Evolutionary conservation across 37 sponge, comb jelly and placozoan species (phyloP).

Genomic region (Lycopodina hypogea): DNA sequence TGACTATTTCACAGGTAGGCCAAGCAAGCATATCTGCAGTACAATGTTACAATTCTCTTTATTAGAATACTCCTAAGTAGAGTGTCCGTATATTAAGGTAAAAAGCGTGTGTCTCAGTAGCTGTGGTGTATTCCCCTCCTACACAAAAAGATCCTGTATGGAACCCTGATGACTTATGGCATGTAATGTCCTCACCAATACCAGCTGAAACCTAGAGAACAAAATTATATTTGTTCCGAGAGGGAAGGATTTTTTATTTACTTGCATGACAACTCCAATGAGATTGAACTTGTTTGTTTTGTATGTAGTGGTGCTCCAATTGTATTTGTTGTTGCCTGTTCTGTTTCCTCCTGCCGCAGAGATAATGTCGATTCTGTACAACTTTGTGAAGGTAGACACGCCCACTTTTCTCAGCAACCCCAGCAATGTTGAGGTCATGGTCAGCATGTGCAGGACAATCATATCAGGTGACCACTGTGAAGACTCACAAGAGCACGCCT

Average conservation of each 20-base stretch:
- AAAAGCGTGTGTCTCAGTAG: neutral
- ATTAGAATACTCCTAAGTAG: neutral
- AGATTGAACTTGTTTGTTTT: no score
- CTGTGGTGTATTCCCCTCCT: neutral
- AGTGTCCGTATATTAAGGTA: neutral
- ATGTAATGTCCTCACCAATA: no score
- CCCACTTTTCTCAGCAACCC: slow-evolving; percentile 77
- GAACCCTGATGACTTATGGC: no score
- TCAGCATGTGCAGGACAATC: slow-evolving; percentile 71
- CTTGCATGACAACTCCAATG: no score
- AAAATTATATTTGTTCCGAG: no score
- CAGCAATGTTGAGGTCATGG: slow-evolving; percentile 65
- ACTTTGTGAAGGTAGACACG: slow-evolving; percentile 81
- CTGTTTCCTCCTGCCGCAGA: slow-evolving; percentile 29
- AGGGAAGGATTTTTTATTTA: no score
- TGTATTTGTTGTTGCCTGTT: neutral
- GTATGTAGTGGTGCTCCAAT: no score
- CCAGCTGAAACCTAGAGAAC: no score
- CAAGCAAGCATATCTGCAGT: neutral
- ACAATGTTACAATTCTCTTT: neutral
- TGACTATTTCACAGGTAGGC: slow-evolving; percentile 83
- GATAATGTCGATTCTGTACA: slow-evolving; percentile 80
- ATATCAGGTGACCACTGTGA: slow-evolving; percentile 74
- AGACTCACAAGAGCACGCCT: slow-evolving; percentile 78
- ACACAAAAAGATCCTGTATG: no score